These are phyloP conservation scores for Prosopocoilus inquinatus DNA, from an alignment of 2,888 invertebrate species.

Conservation along the genomic window DNA sequence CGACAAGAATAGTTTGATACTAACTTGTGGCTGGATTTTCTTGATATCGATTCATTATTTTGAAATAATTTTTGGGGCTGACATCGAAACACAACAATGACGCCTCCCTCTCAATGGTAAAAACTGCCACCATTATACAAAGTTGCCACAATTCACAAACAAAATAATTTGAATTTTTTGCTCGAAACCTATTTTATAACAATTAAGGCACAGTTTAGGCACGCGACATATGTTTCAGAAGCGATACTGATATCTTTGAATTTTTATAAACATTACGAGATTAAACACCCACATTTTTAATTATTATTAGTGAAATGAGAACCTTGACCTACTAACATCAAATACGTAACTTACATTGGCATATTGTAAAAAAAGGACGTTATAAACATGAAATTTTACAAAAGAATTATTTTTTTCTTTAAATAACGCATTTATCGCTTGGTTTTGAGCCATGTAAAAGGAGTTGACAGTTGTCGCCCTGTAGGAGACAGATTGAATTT, in stretches of 20 bases:
- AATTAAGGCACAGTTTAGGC: neutral
- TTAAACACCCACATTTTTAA: neutral
- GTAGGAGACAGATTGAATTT: too few relatives aligned
- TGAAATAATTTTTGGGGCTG: conserved; percentile 11
- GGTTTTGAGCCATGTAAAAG: too few relatives aligned
- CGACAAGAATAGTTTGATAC: neutral
- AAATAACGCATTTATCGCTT: too few relatives aligned
- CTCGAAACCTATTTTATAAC: neutral
- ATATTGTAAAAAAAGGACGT: too few relatives aligned
- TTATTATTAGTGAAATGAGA: neutral
- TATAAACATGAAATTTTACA: too few relatives aligned
- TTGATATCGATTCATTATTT: neutral
- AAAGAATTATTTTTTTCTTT: too few relatives aligned
- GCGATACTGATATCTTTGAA: neutral
- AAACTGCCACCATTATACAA: conserved; percentile 19
- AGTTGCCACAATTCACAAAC: neutral
- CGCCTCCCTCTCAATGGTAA: conserved; percentile 24
- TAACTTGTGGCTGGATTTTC: neutral
- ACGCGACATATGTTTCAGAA: neutral
- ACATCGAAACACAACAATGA: conserved; percentile 21
- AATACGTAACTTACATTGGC: too few relatives aligned
- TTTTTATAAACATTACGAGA: neutral
- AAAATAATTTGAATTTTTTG: neutral
- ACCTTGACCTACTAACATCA: conserved; percentile 1
- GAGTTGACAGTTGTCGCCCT: too few relatives aligned